Conservation (phyloP, 1,140 invertebrate species). For the Drepana arcuata region DNA sequence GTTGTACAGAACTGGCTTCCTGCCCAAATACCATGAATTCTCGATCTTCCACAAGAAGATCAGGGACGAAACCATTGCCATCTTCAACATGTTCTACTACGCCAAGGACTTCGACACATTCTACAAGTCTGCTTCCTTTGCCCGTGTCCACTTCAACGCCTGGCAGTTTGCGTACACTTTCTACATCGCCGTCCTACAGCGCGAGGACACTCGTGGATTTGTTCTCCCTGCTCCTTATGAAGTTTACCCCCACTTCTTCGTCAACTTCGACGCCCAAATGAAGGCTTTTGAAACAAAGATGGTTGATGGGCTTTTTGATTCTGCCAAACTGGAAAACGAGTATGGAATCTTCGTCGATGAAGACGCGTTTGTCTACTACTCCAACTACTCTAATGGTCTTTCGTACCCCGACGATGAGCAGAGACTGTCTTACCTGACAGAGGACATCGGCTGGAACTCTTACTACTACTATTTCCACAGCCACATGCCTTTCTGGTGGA, state of each 20-base stretch:
- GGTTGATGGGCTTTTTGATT: constrained; percentile 47
- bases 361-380: constrained; percentile 50
- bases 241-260: constrained; percentile 75
- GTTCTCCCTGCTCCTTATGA: constrained; percentile 76
- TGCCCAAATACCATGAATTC: constrained; percentile 70
- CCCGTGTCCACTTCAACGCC: constrained; percentile 74
- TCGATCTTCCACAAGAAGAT: constrained; percentile 71
- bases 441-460: constrained; percentile 79
- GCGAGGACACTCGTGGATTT: constrained; percentile 72
- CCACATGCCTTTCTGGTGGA: constrained; percentile 78
- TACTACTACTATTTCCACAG: constrained; percentile 81
- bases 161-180: constrained; percentile 74
- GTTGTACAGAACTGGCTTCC: constrained; percentile 61
- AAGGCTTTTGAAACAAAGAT: constrained; percentile 74
- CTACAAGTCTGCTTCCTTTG: constrained; percentile 75
- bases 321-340: constrained; percentile 24
- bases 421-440: constrained; percentile 80
- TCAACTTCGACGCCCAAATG: constrained; percentile 72
- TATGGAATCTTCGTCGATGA: constrained; percentile 63
- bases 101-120: constrained; percentile 74
- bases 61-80: constrained; percentile 64
- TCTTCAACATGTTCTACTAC: constrained; percentile 73
- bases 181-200: constrained; percentile 74
- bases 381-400: constrained; percentile 72
- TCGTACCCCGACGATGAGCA: constrained; percentile 72